These are phyloP conservation scores for Brachyhypopomus gauderio DNA, from an alignment of 2,113 vertebrate species.

Conservation along the genomic window DNA sequence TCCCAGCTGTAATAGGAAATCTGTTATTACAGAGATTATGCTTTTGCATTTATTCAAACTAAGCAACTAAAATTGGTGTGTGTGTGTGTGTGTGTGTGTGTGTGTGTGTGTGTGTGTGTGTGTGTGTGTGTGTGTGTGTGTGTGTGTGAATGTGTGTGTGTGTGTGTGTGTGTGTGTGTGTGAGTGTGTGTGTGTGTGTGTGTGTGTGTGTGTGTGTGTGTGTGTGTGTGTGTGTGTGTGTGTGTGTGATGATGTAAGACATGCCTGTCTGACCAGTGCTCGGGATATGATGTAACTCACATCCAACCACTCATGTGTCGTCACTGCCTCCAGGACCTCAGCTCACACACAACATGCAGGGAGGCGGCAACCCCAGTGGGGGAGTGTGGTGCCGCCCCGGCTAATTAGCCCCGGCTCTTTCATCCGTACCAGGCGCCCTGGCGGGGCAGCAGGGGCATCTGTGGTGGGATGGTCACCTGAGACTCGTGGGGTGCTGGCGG, in stretches of 20 bases:
- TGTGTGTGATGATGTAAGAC: constrained; percentile 14
- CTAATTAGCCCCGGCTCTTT: constrained; percentile 1
- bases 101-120: no score
- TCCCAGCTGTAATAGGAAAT: no score
- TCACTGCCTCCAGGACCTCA: not conserved
- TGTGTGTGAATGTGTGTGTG: no score
- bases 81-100: constrained; percentile 39
- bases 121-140: no score
- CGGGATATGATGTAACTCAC: constrained; percentile 21
- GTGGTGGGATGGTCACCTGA: not conserved
- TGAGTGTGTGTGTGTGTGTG: constrained; percentile 7
- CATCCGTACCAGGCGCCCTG: not conserved
- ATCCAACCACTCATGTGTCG: not conserved
- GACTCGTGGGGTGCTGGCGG: not conserved
- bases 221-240: constrained; percentile 40
- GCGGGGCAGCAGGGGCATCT: not conserved
- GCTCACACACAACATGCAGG: not conserved
- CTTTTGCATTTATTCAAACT: no score
- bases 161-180: no score
- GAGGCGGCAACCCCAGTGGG: not conserved
- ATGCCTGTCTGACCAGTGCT: constrained; percentile 42
- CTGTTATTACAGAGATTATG: no score
- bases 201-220: constrained; percentile 38
- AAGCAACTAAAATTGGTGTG: constrained; percentile 44
- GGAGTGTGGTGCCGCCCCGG: not conserved